Evolutionary conservation across 2,113 vertebrate genomes (phyloP).

Genomic region (Penelope pileata): DNA sequence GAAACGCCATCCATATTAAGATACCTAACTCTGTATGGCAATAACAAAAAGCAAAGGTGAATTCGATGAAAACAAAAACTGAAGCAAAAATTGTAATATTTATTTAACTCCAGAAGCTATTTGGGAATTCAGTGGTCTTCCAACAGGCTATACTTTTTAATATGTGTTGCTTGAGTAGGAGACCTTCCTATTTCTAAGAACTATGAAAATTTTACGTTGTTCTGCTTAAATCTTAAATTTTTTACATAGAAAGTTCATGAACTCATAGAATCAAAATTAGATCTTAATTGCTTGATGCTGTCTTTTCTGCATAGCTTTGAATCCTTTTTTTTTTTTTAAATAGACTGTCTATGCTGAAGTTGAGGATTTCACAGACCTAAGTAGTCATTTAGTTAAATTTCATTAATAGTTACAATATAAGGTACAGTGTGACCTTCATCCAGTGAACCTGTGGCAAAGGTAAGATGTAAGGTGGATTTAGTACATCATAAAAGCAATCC

Average conservation of each 20-base stretch:
- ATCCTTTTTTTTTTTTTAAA: background rate
- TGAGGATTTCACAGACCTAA: background rate
- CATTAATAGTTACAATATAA: background rate
- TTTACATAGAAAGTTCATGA: background rate
- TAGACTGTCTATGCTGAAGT: background rate
- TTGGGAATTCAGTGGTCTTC: background rate
- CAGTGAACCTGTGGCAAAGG: background rate
- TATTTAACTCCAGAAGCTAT: background rate
- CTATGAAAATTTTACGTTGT: background rate
- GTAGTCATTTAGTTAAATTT: background rate
- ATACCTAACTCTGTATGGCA: background rate
- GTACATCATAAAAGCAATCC: background rate
- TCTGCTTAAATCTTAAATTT: background rate
- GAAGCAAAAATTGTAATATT: background rate
- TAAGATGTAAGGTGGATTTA: background rate
- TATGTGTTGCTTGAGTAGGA: background rate
- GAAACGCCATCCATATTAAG: background rate
- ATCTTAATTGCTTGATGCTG: background rate
- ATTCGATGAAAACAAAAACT: background rate
- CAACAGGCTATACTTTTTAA: background rate
- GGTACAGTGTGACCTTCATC: background rate
- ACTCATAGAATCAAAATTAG: background rate
- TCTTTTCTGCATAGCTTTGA: background rate
- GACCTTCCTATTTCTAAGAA: background rate
- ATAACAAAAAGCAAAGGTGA: background rate